Evolutionary conservation across 2,113 vertebrate species (phyloP), one percentile per base, ranked within the genome.

Genomic region (Xyliphius kryptos): DNA sequence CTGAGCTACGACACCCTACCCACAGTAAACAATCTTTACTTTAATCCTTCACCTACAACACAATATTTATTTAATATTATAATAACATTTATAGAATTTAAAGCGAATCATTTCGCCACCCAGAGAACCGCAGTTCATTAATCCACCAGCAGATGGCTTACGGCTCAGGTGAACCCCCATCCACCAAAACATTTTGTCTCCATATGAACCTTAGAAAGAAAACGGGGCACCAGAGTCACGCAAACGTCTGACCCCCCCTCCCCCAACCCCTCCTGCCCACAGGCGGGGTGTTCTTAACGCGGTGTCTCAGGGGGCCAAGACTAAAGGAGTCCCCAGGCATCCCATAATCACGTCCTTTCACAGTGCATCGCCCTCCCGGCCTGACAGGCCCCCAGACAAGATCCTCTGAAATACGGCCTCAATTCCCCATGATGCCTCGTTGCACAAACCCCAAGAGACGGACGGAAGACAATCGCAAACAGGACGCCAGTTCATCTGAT

Each of bases 251-350:
- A 15, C 40, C 16, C 21, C 56, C 38, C 38, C 40, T 4, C 7
- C 32, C 9, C 22, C 3, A 14, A 19, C 22, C 17, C 56, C 14
- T 15, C 12, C 14, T n/a, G 38, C 62, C 82, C 79, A 64, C 58
- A 69, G 83, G 84, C 82, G 83, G 85, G 85, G 83, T 85, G 81
- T 78, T 79, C 56, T 85, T 86, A 84, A 85, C 82, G 83, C 81
- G 70, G 55, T 78, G 79, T 75, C 82, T 84, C 83, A 63, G 74
- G 83, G 82, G 84, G 52, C 79, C 69, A 71, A 81, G 81, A 84
- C 82, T 82, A 83, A 83, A 82, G 67, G 77, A 73, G 81, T 80
- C 84, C 58, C 60, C 82, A 82, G 82, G 86, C 71, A 32, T 66
- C 78, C 81, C 74, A 82, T 86, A 84, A 85, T 86, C 82, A 85